A percentile compares a stretch with the other conserved stretches of the same genome.
These are phyloP conservation scores for Drosophila pruinosa DNA, from an alignment of 1,140 invertebrate genomes.

Conservation along the genomic window DNA sequence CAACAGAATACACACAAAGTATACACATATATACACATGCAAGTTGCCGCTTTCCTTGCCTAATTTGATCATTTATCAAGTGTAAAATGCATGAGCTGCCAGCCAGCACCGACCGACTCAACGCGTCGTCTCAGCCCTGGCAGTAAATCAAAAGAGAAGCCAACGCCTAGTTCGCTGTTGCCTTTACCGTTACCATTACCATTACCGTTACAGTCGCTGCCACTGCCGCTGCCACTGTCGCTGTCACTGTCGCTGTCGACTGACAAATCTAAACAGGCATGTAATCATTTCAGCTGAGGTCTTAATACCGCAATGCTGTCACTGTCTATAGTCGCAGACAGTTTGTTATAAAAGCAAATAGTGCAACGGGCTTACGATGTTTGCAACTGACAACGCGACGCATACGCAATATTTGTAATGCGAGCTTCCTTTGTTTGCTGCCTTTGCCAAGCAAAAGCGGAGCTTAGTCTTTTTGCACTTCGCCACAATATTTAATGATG, in stretches of 20 bases:
- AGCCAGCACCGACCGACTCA: constrained; percentile 14
- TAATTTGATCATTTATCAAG: constrained; percentile 82
- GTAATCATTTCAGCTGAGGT: constrained; percentile 79
- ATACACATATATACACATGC: constrained; percentile 10
- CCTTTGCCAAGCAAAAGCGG: background rate
- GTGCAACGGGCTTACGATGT: constrained; percentile 23
- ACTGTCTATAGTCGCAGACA: constrained; percentile 57
- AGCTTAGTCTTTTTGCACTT: background rate
- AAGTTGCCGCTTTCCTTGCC: constrained; percentile 58
- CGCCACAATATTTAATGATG: constrained; percentile 1
- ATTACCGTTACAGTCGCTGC: background rate
- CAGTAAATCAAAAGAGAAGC: constrained; percentile 45
- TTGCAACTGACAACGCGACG: constrained; percentile 38
- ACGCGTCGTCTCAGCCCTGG: constrained; percentile 2
- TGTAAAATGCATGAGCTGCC: constrained; percentile 69
- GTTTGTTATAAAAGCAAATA: constrained; percentile 66
- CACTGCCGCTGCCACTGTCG: background rate
- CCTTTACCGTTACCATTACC: background rate
- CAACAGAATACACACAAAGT: constrained; percentile 20
- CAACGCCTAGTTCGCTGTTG: background rate
- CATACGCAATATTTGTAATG: constrained; percentile 59
- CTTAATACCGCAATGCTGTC: constrained; percentile 70
- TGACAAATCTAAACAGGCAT: constrained; percentile 81
- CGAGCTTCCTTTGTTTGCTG: constrained; percentile 22
- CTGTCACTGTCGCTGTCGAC: constrained; percentile 14